These are phyloP conservation scores for Lepidurus couesii DNA, from an alignment of 1,140 invertebrate genomes.

Conservation along the genomic window DNA sequence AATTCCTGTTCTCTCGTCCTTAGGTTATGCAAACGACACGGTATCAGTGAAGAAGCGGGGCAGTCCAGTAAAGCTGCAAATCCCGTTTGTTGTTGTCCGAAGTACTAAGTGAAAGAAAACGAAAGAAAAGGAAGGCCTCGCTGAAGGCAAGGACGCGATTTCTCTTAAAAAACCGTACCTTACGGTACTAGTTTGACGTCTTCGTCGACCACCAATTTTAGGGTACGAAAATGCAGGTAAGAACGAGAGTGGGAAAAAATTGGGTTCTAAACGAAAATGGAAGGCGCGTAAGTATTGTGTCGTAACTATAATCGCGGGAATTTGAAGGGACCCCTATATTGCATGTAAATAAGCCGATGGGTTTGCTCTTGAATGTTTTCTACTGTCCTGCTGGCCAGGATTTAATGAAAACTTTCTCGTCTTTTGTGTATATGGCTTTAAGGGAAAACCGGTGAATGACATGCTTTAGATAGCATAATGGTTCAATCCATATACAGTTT, in stretches of 20 bases:
- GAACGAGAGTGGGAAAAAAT: not conserved
- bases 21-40: not conserved
- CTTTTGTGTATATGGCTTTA: no score
- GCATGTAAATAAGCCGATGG: not conserved
- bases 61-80: conserved; percentile 5
- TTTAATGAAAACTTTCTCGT: not conserved
- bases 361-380: not conserved
- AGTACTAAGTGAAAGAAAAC: not conserved
- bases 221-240: not conserved
- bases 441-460: no score
- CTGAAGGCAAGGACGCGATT: conserved; percentile 17
- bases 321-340: not conserved
- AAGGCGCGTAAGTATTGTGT: not conserved
- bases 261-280: not conserved
- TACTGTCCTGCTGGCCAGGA: not conserved
- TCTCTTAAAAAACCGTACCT: conserved; percentile 6
- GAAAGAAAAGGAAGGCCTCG: not conserved
- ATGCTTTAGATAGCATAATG: not conserved
- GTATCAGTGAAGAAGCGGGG: not conserved
- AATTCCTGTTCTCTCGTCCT: conserved; percentile 16
- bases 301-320: not conserved
- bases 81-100: conserved; percentile 3
- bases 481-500: not conserved
- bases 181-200: conserved; percentile 21
- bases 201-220: not conserved